A percentile compares a stretch with the other conserved stretches of the same genome.
phyloP scores from a whole-genome alignment of 2,888 invertebrate species.

The Acleris laterana region DNA sequence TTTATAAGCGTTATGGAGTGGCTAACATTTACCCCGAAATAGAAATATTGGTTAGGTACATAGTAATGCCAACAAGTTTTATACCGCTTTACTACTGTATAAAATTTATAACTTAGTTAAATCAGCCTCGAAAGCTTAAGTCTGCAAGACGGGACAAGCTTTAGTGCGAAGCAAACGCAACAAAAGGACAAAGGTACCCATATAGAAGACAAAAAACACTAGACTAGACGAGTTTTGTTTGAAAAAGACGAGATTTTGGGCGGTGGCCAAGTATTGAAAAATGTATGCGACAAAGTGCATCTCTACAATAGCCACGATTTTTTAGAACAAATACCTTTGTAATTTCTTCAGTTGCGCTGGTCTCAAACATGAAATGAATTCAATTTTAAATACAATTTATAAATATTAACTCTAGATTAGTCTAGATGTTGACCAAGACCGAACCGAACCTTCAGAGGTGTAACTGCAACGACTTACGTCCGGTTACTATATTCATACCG shows the following conservation, averaged over 20 bases:
- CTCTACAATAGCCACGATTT: neutral
- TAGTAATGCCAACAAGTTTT: too few species aligned
- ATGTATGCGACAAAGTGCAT: conserved; percentile 18
- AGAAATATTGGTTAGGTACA: too few species aligned
- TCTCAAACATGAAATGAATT: neutral
- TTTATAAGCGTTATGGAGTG: too few species aligned
- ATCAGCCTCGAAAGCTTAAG: too few species aligned
- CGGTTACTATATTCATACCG: too few species aligned
- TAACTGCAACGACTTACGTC: too few species aligned
- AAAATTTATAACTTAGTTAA: too few species aligned
- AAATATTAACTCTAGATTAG: too few species aligned
- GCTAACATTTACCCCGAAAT: too few species aligned
- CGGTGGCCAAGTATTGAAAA: conserved; percentile 17
- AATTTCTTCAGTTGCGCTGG: neutral
- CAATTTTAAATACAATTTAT: neutral
- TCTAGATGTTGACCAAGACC: too few species aligned
- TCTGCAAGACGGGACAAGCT: neutral
- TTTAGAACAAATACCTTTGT: conserved; percentile 20
- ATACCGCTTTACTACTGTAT: too few species aligned
- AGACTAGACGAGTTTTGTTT: conserved; percentile 4
- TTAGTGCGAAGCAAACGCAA: neutral
- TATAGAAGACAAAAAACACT: neutral
- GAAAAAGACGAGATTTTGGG: conserved; percentile 16
- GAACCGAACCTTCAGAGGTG: too few species aligned
- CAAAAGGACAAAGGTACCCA: conserved; percentile 2